Base-by-base conservation (phyloP, 1,140 invertebrate genomes). In the Scaptomyza montana region DNA sequence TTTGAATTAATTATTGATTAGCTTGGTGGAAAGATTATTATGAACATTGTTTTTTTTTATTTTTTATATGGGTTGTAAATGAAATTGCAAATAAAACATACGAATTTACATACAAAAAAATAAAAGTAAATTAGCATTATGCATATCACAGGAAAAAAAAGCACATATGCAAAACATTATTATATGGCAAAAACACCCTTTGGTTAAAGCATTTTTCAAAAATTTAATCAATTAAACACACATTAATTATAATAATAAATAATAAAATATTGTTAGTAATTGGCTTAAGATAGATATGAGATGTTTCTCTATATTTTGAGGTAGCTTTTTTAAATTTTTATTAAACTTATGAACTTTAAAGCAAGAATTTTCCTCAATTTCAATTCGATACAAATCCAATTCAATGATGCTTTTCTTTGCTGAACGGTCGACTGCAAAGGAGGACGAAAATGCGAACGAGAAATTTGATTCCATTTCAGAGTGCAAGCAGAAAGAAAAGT, bases 1-100 rank as follows among this genome's bases (percentile, higher is more conserved):
- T 69, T 71, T 77, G 41, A 39, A 13, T 66, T 64, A 67, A 59
- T 71, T 73, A 50, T 79, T 67, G 63, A 87, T 87, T 86, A 86
- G 82, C 78, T 87, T 64, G 71, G 82, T 82, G 75, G 75, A 76
- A 50, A 78, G 64, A 78, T 86, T 80, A 68, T 69, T 74, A 62
- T 68, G 71, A 56, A 74, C 57, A 49, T 33, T 28, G 4, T 30
- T 46, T 28, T 51, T 53, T 56, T 60, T 66, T 50, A 30, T 59
- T 68, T 50, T 70, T 78, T 53, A 60, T 76, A 78, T 76, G 74
- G 56, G 43, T 63, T 62, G 56, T 43, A 57, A 53, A 62, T 74
- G 71, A 56, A 51, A 69, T 65, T 19, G 70, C 53, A 60, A 77
- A 55, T 30, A 39, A 65, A 36, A 74, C 56, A 47, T 41, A 45